These are phyloP conservation scores for Mesorhabditis spiculigera DNA, from an alignment of 2,888 invertebrate species.

Conservation along the genomic window DNA sequence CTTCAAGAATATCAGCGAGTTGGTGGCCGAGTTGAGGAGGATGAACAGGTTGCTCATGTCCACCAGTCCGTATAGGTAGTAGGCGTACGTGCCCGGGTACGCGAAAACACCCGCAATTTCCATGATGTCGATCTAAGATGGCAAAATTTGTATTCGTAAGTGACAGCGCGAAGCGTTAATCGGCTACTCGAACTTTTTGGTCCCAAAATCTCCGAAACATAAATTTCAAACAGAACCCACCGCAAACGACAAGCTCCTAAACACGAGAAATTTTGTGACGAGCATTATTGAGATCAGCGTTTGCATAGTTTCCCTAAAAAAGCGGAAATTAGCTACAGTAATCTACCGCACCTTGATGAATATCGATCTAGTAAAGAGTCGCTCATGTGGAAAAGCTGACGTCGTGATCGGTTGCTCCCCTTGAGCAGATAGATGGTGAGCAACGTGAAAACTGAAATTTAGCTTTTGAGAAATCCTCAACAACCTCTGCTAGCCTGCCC, in stretches of 20 bases:
- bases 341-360: conserved; percentile 15
- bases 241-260: conserved; percentile 46
- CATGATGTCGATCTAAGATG: conserved; percentile 45
- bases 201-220: too few species aligned
- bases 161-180: too few species aligned
- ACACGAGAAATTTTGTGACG: conserved; percentile 44
- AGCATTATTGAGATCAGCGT: conserved; percentile 50
- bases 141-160: too few species aligned
- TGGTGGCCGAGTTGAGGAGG: conserved; percentile 52
- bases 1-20: conserved; percentile 50
- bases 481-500: too few species aligned
- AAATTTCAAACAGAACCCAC: conserved; percentile 18
- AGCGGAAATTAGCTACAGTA: background rate
- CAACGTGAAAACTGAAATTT: conserved; percentile 32
- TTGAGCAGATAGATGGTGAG: conserved; percentile 41
- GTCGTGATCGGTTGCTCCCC: conserved; percentile 47
- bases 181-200: too few species aligned
- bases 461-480: conserved; percentile 35
- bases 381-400: conserved; percentile 47
- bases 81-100: conserved; percentile 16
- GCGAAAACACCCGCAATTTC: conserved; percentile 33
- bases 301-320: conserved; percentile 44
- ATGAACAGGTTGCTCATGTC: conserved; percentile 49
- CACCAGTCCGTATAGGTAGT: conserved; percentile 22
- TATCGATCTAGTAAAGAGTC: conserved; percentile 46